phyloP scores from a whole-genome alignment of 2,888 invertebrate genomes.

The Pterostichus niger region DNA sequence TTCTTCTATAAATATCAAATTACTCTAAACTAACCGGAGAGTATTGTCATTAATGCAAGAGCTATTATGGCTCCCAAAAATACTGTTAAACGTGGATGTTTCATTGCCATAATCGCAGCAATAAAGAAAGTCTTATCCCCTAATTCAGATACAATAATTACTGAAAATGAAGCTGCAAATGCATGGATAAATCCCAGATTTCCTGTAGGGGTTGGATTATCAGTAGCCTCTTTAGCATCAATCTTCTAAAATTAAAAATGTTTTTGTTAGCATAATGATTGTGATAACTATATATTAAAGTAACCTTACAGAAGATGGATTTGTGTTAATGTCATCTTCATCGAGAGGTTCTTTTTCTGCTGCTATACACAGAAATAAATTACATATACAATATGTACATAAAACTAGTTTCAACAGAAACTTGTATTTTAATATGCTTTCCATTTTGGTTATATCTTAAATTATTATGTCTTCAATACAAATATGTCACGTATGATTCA shows the following conservation, averaged over 20 bases:
- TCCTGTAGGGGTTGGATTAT: slow-evolving; percentile 69
- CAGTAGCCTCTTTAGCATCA: slow-evolving; percentile 66
- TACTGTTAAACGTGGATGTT: slow-evolving; percentile 94
- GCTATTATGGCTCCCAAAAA: slow-evolving; percentile 96
- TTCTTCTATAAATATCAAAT: neutral
- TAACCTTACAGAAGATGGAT: slow-evolving; percentile 69
- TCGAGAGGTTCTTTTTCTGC: slow-evolving; percentile 71
- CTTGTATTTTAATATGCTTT: slow-evolving; percentile 45
- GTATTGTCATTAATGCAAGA: slow-evolving; percentile 94
- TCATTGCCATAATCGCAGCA: slow-evolving; percentile 99
- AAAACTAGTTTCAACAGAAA: slow-evolving; percentile 57
- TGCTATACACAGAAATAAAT: slow-evolving; percentile 61
- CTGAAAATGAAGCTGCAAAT: slow-evolving; percentile 95
- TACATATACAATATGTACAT: slow-evolving; percentile 57
- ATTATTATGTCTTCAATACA: slow-evolving; percentile 27
- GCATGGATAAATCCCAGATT: slow-evolving; percentile 93
- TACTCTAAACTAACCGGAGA: slow-evolving; percentile 83
- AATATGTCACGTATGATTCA: slow-evolving; percentile 50
- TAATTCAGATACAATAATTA: slow-evolving; percentile 97
- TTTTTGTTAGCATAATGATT: neutral
- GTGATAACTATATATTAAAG: slow-evolving; percentile 12
- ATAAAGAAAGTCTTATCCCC: slow-evolving; percentile 99
- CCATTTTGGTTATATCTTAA: slow-evolving; percentile 53
- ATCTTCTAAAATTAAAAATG: slow-evolving; percentile 67
- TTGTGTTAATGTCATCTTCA: slow-evolving; percentile 70